Base-by-base conservation (phyloP, 2,797 vertebrate genomes). In the Peromyscus melanophrys region DNA sequence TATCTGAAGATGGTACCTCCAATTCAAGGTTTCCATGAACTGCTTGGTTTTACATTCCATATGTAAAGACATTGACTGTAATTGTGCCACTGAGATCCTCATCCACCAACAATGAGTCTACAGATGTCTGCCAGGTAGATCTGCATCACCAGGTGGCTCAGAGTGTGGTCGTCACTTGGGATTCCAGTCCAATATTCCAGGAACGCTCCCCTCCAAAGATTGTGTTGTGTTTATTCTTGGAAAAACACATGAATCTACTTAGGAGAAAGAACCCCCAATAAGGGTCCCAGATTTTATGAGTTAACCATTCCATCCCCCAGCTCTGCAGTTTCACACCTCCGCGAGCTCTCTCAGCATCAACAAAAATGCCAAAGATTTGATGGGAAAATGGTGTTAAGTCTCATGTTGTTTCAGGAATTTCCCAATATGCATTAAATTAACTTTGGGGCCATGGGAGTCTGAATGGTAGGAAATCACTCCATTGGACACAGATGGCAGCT, bases 371-470 rank as follows among this genome's bases (percentile, higher is more conserved):
- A 97, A 97, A 96, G 98, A 98, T 98, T 98, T 98, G 98, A 97
- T 98, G 97, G 98, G 97, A 98, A 98, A 98, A 99, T 95, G 96
- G 98, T 99, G 99, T 98, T 98, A 99, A 98, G 97, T 99, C 98
- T 98, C 98, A 96, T 97, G 98, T 98, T 92, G 98, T 98, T 98
- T 98, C 98, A 99, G 98, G 98, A 99, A 99, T 99, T 99, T 99
- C 98, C 97, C 98, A 98, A 98, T 98, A 99, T 98, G 98, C 96
- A 96, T 98, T 98, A 98, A 98, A 99, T 99, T 98, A 99, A 98
- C 97, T 98, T 98, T 97, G 89, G 97, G 98, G 98, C 98, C 98
- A 90, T 89, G 83, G 91, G 98, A 97, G 97, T 96, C 97, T 87
- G 73, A 95, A 96, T 96, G 97, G 97, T 96, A 97, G 97, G 97